A percentile compares a stretch with the other conserved stretches of the same genome.
phyloP scores from a whole-genome alignment of 2,888 invertebrate genomes.

The Barypeithes pellucidus region DNA sequence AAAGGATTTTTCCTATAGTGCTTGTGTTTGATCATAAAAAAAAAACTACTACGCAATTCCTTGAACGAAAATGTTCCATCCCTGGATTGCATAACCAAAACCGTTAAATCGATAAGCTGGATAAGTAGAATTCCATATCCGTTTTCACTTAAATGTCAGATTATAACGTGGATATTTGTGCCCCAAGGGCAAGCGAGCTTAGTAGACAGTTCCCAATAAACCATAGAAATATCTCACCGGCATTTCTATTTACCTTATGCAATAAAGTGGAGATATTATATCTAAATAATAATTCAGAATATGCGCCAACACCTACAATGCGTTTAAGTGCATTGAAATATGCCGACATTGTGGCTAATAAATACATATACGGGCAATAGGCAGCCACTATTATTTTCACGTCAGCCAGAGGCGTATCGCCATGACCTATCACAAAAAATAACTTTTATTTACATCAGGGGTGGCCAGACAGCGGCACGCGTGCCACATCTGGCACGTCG shows the following conservation, averaged over 20 bases:
- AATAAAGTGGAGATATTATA: slow-evolving; percentile 32
- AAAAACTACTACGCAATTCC: too few species aligned
- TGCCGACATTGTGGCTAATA: slow-evolving; percentile 38
- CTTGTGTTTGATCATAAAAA: too few species aligned
- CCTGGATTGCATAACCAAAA: neutral
- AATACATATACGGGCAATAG: slow-evolving; percentile 37
- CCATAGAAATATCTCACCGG: slow-evolving; percentile 27
- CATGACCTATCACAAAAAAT: slow-evolving; percentile 22
- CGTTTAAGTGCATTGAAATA: slow-evolving; percentile 37
- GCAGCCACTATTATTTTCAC: slow-evolving; percentile 29
- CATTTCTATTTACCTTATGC: slow-evolving; percentile 41
- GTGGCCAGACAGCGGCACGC: too few species aligned
- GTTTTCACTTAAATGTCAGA: slow-evolving; percentile 17
- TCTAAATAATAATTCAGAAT: slow-evolving; percentile 32
- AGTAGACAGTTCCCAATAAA: slow-evolving; percentile 36
- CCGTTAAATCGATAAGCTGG: slow-evolving; percentile 17
- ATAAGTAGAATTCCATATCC: slow-evolving; percentile 31
- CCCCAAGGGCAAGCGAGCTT: slow-evolving; percentile 14
- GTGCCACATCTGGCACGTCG: too few species aligned
- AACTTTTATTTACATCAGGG: slow-evolving; percentile 4
- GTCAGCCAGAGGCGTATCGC: slow-evolving; percentile 28
- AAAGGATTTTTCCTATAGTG: too few species aligned
- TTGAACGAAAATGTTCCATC: too few species aligned
- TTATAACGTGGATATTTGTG: slow-evolving; percentile 8
- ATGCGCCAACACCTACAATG: slow-evolving; percentile 42